Percentiles rank a stretch among this genome's conserved stretches.
These are phyloP conservation scores for Lycocerus yunnanus DNA, from an alignment of 2,888 invertebrate genomes.

Conservation along the genomic window DNA sequence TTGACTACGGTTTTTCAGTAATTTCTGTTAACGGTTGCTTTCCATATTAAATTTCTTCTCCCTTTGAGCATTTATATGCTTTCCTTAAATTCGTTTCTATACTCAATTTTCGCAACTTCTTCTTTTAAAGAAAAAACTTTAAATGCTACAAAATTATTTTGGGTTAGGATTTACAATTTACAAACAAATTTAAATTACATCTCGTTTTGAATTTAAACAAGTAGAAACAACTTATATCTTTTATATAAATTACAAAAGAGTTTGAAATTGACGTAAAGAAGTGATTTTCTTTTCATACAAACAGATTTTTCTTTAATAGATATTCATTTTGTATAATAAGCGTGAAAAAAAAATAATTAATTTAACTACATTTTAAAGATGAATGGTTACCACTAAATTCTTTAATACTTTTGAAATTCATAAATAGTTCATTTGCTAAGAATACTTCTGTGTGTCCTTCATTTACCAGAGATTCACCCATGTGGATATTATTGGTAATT, in stretches of 20 bases:
- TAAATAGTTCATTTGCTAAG: too few relatives aligned
- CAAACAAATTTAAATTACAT: constrained; percentile 8
- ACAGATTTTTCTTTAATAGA: neutral
- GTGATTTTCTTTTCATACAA: neutral
- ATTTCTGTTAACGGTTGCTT: constrained; percentile 3
- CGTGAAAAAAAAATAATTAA: neutral
- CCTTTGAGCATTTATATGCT: neutral
- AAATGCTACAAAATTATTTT: neutral
- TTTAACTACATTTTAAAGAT: neutral
- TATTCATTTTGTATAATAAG: neutral
- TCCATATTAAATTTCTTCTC: neutral
- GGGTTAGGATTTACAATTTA: neutral
- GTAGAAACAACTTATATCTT: neutral
- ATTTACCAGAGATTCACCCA: too few relatives aligned
- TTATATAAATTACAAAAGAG: neutral
- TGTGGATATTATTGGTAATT: too few relatives aligned
- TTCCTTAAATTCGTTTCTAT: neutral
- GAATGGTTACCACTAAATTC: neutral
- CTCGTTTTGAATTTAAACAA: constrained; percentile 3
- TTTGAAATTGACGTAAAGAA: neutral
- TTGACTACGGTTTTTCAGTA: constrained; percentile 5
- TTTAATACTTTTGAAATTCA: neutral
- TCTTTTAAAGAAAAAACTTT: constrained; percentile 2
- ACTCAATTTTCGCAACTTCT: neutral
- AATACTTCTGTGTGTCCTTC: too few relatives aligned